These are phyloP conservation scores for Hirtodrosophila histrioides DNA, from an alignment of 2,888 invertebrate species.

Conservation along the genomic window DNA sequence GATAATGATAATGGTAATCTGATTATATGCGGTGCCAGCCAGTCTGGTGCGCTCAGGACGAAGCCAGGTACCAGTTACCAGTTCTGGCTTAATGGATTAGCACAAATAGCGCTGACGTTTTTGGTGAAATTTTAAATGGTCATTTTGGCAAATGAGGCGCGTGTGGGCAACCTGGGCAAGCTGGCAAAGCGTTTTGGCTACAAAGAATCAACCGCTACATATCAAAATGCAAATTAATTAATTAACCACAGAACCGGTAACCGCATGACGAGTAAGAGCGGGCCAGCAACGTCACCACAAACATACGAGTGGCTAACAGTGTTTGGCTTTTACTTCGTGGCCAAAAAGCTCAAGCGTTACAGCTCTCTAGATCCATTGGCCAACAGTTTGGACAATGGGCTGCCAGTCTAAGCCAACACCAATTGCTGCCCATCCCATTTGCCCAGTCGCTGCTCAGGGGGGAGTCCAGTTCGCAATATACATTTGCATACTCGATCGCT, in stretches of 20 bases:
- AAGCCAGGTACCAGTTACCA: constrained; percentile 16
- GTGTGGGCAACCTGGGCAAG: constrained; percentile 58
- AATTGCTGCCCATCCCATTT: constrained; percentile 13
- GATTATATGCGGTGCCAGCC: constrained; percentile 64
- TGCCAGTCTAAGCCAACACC: neutral
- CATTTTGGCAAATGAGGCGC: constrained; percentile 61
- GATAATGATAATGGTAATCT: constrained; percentile 36
- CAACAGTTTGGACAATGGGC: too few relatives aligned
- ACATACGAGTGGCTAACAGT: too few relatives aligned
- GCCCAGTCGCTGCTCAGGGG: constrained; percentile 36
- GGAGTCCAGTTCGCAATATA: constrained; percentile 19
- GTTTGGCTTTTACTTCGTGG: constrained; percentile 38
- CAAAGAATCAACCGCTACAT: constrained; percentile 57
- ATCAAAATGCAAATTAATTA: constrained; percentile 76
- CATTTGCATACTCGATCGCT: constrained; percentile 66
- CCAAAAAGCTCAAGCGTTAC: constrained; percentile 6
- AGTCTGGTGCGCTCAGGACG: constrained; percentile 67
- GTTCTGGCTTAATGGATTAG: constrained; percentile 52
- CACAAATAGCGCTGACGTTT: constrained; percentile 48
- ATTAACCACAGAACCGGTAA: constrained; percentile 56
- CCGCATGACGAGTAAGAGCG: constrained; percentile 21
- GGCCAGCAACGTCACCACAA: neutral
- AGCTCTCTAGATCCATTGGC: neutral
- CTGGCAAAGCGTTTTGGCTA: constrained; percentile 49
- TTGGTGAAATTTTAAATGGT: constrained; percentile 72